Base-by-base conservation (phyloP, 2,888 invertebrate species). In the Odontocolon sp. region DNA sequence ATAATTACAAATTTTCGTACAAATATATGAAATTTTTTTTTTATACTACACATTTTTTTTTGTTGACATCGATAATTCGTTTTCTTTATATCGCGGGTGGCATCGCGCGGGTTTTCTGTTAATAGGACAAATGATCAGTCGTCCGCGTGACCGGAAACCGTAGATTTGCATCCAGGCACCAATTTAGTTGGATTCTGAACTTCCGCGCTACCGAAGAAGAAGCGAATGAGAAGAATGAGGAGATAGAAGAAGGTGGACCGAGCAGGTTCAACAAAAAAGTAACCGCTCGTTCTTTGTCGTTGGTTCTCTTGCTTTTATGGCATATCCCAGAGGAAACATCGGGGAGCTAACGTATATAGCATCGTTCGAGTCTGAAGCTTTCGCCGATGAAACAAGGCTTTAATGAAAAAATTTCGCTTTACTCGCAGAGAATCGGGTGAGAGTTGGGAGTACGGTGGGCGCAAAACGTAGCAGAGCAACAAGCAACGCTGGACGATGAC, bases 371-470 rank as follows among this genome's bases (percentile, higher is more conserved):
- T 31, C 63, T 33, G 52, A 61, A 77, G 63, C 76, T 66, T 63
- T 63, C 67, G 28, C 66, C 70, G 54, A 72, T 72, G 45, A 68
- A 57, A 57, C 52, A 64, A 16, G 33, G 42, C 40, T 64, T 64
- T 77, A 64, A 77, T 77, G 72, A 57, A 63, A 77, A 72, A 59
- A 61, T 50, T 57, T 71, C 26, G 71, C 66, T 70, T 47, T 16
- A 54, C 52, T 36, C 52, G 66, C 56, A 33, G 71, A 47, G n/a
- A n/a, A n/a, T 57, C 40, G 38, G 47, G 47, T 28, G 50, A 50
- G 59, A 28, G 28, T 40, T 16, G 16, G 40, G 16, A 45, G n/a
- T n/a, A 14, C 9, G 9, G 21, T n/a, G 40, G 40, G 26, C 14
- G 16, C 21, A 38, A 54, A 40, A 0, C 28, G 9, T 11, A 70